Evolutionary conservation across 2,888 invertebrate genomes (phyloP), one percentile per base, ranked within the genome.

Genomic region (Apocheima hispidaria): DNA sequence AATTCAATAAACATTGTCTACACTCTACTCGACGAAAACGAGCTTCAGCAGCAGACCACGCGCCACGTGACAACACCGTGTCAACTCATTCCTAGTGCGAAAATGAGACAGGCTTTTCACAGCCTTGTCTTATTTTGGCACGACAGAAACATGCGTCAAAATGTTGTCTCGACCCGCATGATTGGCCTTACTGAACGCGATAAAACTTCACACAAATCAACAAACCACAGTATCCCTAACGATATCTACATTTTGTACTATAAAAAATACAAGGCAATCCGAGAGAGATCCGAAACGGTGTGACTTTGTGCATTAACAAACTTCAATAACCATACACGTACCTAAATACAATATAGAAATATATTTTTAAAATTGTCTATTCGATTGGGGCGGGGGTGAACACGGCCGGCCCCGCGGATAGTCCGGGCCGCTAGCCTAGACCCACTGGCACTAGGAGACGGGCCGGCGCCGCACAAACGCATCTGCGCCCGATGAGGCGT

Each of bases 401-500:
- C 10, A 2, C 35, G 35, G 48, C 9, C 33, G 10, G n/a, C 9
- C 28, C 16, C 46, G 28, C 9, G 28, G 10, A 23, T 23, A 23
- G 43, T 16, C 20, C 20, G 3, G n/a, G 12, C 23, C 35, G 21
- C 35, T 49, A 21, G 49, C 21, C 2, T 26, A 7, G 1, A 9
- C 21, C 10, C 5, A 14, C 26, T 51, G 35, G 20, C 66, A 71
- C 71, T 73, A 73, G 26, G 73, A 69, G 50, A 67, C 56, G 21
- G 84, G 80, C 7, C 92, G 89, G 57, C 87, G 82, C 23, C 92
- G 85, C 33, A 92, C 92, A 79, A 90, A 92, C 5, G 92, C 92
- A 77, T 89, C 92, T 2, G 90, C 92, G 1, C 88, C 84, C 0
- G 90, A 90, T 6, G 92, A 86, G 30, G 92, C 90, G 81, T 92